Base-by-base conservation (phyloP, 2,888 invertebrate species). In the Mythimna vitellina region DNA sequence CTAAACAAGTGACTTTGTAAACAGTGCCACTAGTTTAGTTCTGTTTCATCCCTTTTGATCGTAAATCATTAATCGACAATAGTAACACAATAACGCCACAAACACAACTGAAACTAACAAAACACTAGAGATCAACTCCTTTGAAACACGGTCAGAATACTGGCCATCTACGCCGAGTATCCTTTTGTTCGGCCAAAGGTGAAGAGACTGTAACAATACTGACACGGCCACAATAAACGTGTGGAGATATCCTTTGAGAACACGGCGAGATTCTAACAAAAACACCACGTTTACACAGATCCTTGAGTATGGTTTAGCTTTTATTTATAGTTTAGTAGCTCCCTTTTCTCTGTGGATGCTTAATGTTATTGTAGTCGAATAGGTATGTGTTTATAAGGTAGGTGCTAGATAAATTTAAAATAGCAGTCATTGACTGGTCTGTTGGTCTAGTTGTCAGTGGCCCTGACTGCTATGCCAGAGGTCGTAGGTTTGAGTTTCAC, bases 191-290 rank as follows among this genome's bases (percentile, higher is more conserved):
- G 17, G 32, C 38, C 32, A 70, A 70, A 76, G 76, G 69, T 67
- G 69, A 67, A 61, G 69, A 69, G 56, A 65, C 76, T 71, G n/a
- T 64, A 82, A 82, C 80, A 80, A 80, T 80, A 73, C 81, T 53
- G 70, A 76, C 60, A 54, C 61, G 65, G 46, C 46, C 38, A 81
- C 81, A 81, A 83, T 73, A 76, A 68, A 73, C 66, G 62, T 80
- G 73, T 71, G 65, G 66, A 64, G 66, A 80, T 65, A 76, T 63
- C 71, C 69, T 76, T 73, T 70, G 76, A 76, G 69, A 74, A 70
- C 49, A 63, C 20, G 65, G 49, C 66, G 60, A 80, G 76, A 80
- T 73, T 70, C 68, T 46, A 67, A 78, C 73, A 73, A 78, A 74
- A 80, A 73, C 73, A 78, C 25, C 10, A 61, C 65, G 65, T 66